A percentile compares a stretch with the other conserved stretches of the same genome.
phyloP scores from a whole-genome alignment of 2,888 invertebrate genomes.

The Calliopum simillimum region DNA sequence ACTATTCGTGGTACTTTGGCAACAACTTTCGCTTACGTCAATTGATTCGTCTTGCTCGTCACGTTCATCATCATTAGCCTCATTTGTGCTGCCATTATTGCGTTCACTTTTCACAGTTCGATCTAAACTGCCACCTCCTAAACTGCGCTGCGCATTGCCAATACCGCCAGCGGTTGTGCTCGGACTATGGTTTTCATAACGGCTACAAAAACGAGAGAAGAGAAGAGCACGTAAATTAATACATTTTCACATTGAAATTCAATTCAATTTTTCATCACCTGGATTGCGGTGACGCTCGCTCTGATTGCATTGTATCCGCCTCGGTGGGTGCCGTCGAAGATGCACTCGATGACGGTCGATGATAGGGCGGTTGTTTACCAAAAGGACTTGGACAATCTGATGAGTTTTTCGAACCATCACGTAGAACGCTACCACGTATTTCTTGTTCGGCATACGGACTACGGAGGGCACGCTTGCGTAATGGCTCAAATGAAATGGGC shows the following conservation, averaged over 20 bases:
- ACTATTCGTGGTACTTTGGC: conserved; percentile 46
- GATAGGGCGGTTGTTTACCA: conserved; percentile 63
- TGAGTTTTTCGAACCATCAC: conserved; percentile 70
- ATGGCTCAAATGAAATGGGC: conserved; percentile 67
- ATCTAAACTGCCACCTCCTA: conserved; percentile 51
- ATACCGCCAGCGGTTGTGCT: conserved; percentile 65
- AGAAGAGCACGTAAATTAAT: background rate
- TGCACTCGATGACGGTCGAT: conserved; percentile 67
- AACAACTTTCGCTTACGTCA: conserved; percentile 58
- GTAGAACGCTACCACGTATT: conserved; percentile 75
- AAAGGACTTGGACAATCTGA: conserved; percentile 68
- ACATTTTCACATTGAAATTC: background rate
- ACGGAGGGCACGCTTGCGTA: conserved; percentile 71
- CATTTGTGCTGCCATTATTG: conserved; percentile 67
- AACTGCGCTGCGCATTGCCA: conserved; percentile 52
- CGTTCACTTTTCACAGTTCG: conserved; percentile 65
- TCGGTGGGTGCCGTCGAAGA: conserved; percentile 68
- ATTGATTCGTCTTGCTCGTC: conserved; percentile 65
- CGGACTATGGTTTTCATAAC: conserved; percentile 68
- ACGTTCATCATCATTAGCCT: conserved; percentile 65
- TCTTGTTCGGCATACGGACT: conserved; percentile 69
- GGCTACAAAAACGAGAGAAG: conserved; percentile 50
- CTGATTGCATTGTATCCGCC: conserved; percentile 68
- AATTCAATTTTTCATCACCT: conserved; percentile 54
- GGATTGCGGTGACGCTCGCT: conserved; percentile 66